Conservation (phyloP, 2,888 invertebrate species). For the Clusia tigrina region DNA sequence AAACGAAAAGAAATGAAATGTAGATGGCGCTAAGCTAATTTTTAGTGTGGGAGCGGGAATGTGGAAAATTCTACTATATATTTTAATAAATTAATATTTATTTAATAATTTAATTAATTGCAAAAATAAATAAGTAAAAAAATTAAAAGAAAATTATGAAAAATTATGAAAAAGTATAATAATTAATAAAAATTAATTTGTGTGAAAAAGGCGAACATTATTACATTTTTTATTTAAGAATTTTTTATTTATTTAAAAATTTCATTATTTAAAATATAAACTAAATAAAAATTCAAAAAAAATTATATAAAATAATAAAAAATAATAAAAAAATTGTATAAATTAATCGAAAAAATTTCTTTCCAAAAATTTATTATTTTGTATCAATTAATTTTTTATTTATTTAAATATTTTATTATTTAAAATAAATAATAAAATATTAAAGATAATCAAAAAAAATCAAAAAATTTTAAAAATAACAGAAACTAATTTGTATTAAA, state of each 20-base stretch:
- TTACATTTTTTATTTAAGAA: not conserved
- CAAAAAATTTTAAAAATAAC: no score
- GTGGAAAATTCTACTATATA: not conserved
- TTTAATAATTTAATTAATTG: not conserved
- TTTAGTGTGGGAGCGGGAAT: no score
- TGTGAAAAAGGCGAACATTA: not conserved
- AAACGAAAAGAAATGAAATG: not conserved
- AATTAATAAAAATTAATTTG: not conserved
- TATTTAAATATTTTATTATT: no score
- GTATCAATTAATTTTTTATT: no score
- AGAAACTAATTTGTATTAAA: no score
- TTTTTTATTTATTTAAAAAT: no score
- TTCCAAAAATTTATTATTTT: no score
- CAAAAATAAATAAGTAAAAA: not conserved
- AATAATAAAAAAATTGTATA: not conserved
- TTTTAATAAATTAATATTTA: not conserved
- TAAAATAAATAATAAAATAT: no score
- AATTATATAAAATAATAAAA: not conserved
- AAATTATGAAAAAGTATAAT: not conserved
- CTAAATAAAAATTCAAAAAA: no score
- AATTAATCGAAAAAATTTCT: not conserved
- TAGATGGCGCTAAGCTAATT: slow-evolving; percentile 1
- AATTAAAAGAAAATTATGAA: not conserved
- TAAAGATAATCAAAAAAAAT: no score
- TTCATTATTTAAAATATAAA: no score